Conservation (phyloP, 1,140 invertebrate species). For the Calycopis cecrops region DNA sequence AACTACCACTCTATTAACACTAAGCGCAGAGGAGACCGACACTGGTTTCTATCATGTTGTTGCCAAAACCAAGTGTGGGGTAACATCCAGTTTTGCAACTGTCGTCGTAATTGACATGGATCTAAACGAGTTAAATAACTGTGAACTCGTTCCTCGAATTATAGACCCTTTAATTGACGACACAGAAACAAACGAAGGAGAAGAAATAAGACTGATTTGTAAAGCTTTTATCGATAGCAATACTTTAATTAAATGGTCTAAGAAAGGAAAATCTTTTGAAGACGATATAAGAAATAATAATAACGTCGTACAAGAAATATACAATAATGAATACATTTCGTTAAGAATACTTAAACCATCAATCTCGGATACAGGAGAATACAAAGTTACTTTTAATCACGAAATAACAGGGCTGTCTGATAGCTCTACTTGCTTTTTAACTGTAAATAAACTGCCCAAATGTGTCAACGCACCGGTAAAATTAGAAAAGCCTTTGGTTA, state of each 20-base stretch:
- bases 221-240: conserved; percentile 26
- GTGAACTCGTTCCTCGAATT: conserved; percentile 26
- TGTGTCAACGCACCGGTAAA: conserved; percentile 11
- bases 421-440: conserved; percentile 22
- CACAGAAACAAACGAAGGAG: conserved; percentile 26
- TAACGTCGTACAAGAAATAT: conserved; percentile 22
- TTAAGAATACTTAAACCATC: conserved; percentile 24
- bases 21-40: conserved; percentile 27
- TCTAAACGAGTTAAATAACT: conserved; percentile 18
- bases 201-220: conserved; percentile 26
- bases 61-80: conserved; percentile 28
- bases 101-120: conserved; percentile 27
- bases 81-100: conserved; percentile 30
- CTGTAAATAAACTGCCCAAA: conserved; percentile 21
- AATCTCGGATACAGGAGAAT: conserved; percentile 24
- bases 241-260: conserved; percentile 25
- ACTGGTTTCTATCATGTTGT: conserved; percentile 33
- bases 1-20: conserved; percentile 26
- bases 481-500: conserved; percentile 21
- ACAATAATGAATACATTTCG: conserved; percentile 26
- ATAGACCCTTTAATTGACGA: conserved; percentile 24
- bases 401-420: conserved; percentile 23
- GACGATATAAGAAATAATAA: conserved; percentile 16
- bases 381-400: conserved; percentile 21
- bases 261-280: conserved; percentile 16